phyloP scores from a whole-genome alignment of 2,113 vertebrate species.

The Shinisaurus crocodilurus region DNA sequence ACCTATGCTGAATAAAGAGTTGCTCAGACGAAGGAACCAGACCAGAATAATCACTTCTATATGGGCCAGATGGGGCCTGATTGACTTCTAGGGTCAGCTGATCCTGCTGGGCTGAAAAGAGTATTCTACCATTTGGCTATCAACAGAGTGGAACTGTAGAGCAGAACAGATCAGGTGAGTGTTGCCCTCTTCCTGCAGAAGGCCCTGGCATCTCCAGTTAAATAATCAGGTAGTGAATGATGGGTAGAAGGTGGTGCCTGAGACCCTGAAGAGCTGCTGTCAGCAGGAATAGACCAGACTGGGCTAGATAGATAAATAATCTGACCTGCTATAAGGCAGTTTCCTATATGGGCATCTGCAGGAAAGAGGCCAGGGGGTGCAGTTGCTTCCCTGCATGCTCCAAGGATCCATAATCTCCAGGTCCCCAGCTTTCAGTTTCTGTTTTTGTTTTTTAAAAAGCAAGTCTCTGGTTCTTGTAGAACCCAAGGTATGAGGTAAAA shows the following conservation, averaged over 20 bases:
- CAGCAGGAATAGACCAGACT: too few species aligned
- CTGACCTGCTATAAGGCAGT: not conserved
- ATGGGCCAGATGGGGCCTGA: not conserved
- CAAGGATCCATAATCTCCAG: too few species aligned
- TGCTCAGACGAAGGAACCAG: not conserved
- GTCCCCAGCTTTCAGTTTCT: too few species aligned
- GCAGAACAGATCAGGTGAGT: not conserved
- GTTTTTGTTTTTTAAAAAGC: too few species aligned
- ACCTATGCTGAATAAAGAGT: not conserved
- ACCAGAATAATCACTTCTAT: not conserved
- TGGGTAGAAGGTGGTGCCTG: not conserved
- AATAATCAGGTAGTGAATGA: too few species aligned
- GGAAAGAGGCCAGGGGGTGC: too few species aligned
- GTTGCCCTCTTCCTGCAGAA: not conserved
- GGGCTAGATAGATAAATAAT: not conserved
- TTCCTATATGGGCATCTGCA: not conserved
- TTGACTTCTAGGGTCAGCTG: not conserved
- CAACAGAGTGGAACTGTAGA: accelerated
- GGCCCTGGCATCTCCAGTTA: too few species aligned
- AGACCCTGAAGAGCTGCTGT: not conserved
- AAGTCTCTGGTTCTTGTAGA: too few species aligned
- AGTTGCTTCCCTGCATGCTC: too few species aligned
- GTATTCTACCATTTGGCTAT: not conserved
- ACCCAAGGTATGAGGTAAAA: too few species aligned
- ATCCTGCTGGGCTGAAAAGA: not conserved